Evolutionary conservation across 2,113 vertebrate genomes (phyloP), one percentile per base, ranked within the genome.

Genomic region (Tricholaema leucomelas): DNA sequence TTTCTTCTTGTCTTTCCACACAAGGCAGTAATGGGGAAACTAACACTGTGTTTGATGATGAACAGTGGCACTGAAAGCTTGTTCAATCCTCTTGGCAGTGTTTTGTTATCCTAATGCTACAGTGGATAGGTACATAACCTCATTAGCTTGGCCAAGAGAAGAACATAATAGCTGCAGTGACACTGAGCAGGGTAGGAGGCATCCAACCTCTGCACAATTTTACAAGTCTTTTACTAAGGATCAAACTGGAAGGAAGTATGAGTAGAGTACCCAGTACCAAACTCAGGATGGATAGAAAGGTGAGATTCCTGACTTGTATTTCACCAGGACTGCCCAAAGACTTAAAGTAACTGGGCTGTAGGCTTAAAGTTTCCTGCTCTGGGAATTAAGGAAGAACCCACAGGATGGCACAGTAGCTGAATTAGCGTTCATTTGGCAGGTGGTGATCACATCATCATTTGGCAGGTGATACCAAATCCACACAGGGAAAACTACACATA

Each of bases 1-100:
- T 55, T 84, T 94, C 80, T 90, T 91, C 81, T 92, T 96, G 15
- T 81, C 2, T 2, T 95, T 95, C 27, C 93, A 95, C 74, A 95
- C 80, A 17, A 97, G 96, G 82, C 94, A 97, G 52, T 94, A 94
- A 96, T 94, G 71, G 96, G 88, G 36, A 96, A 94, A 63, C 95
- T 93, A 61, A 88, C 71, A 2, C 91, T 90, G 80, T 95, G 93
- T 31, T 93, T 96, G 73, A 93, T 85, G 20, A 81, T 83, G 65
- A 73, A 30, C 73, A 94, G 94, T 5, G 70, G 78, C 19, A 96
- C 80, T 23, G 85, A 94, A 19, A 93, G 3, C 13, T 93, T 78
- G 4, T 94, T 94, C 23, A 94, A 15, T 60, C 8, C 44, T 50
- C 48, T 23, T 24, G 87, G 70, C 31, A 54, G 28, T 1, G 55